Conservation (phyloP, 2,888 invertebrate species). For the Copidosoma aretas region DNA sequence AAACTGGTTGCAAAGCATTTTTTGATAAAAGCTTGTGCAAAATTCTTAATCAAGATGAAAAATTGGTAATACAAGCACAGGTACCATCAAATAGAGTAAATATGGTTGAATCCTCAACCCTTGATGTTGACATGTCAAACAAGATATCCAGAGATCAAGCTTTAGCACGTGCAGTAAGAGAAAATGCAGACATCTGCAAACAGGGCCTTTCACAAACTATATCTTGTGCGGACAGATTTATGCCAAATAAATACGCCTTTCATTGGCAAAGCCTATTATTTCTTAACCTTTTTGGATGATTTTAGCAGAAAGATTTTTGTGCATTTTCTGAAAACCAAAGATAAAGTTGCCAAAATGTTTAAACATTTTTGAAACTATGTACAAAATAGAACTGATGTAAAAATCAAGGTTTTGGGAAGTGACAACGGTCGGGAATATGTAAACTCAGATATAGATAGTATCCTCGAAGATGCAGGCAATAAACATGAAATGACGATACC, state of each 20-base stretch:
- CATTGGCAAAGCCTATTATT: neutral
- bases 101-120: neutral
- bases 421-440: conserved; percentile 14
- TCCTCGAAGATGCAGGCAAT: conserved; percentile 5
- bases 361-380: conserved; percentile 1
- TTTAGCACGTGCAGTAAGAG: neutral
- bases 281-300: conserved; percentile 3
- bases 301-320: neutral
- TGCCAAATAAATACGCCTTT: neutral
- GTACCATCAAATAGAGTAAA: neutral
- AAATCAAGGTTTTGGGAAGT: conserved; percentile 13
- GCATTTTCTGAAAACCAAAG: neutral
- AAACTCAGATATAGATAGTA: neutral
- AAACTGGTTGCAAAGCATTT: neutral
- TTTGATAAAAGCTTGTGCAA: neutral
- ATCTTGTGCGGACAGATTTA: neutral
- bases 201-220: neutral
- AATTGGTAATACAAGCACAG: neutral
- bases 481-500: conserved; percentile 11
- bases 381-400: conserved; percentile 7
- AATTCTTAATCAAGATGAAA: neutral
- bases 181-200: neutral
- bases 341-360: neutral
- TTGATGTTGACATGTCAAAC: neutral
- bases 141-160: neutral